phyloP scores from a whole-genome alignment of 2,888 invertebrate species.

The Polyommatus iphigenia region DNA sequence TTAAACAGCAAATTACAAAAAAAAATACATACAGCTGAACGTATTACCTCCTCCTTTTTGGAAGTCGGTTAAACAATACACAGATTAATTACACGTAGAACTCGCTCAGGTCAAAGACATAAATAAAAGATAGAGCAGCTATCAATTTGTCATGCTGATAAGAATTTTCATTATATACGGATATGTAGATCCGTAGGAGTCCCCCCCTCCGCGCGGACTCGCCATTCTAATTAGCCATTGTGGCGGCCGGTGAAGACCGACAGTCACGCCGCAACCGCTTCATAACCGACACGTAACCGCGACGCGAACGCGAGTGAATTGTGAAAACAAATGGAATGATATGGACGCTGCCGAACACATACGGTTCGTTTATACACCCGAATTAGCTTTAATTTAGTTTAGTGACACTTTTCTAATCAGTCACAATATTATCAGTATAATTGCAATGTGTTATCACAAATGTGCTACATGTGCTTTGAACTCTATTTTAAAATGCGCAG shows the following conservation, averaged over 20 bases:
- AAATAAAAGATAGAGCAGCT: conserved; percentile 13
- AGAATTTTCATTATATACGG: conserved; percentile 67
- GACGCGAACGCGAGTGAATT: conserved; percentile 53
- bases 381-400: background rate
- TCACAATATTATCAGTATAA: background rate
- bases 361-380: background rate
- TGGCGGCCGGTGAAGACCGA: conserved; percentile 70
- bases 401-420: background rate
- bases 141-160: conserved; percentile 51
- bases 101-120: background rate
- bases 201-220: conserved; percentile 57
- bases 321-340: conserved; percentile 71
- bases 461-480: conserved; percentile 11
- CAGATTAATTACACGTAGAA: background rate
- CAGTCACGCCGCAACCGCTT: conserved; percentile 66
- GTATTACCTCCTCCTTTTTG: no score
- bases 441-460: background rate
- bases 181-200: conserved; percentile 76
- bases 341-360: conserved; percentile 12
- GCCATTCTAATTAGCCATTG: conserved; percentile 80
- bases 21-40: no score
- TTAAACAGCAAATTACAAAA: background rate
- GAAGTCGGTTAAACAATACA: background rate
- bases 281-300: conserved; percentile 53
- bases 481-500: conserved; percentile 33